These are phyloP conservation scores for Phycodurus eques DNA, from an alignment of 2,113 vertebrate species.

Conservation along the genomic window DNA sequence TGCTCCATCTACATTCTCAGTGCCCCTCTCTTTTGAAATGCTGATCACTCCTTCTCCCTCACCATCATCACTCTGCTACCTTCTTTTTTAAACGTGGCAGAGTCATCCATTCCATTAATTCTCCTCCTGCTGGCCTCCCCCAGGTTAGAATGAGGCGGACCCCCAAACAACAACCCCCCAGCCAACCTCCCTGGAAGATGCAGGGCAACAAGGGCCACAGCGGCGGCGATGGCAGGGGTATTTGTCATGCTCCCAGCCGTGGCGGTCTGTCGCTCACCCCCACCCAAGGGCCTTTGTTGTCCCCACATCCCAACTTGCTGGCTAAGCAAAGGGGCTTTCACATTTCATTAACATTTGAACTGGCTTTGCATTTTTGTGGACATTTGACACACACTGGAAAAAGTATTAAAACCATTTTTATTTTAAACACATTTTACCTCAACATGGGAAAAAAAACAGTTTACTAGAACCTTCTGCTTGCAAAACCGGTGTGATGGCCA, in stretches of 20 bases:
- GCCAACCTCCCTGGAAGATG: conserved; percentile 36
- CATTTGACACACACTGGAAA: conserved; percentile 31
- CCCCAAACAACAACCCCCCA: conserved; percentile 5
- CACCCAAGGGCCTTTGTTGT: conserved; percentile 77
- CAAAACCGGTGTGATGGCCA: not conserved
- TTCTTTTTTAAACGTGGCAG: conserved; percentile 63
- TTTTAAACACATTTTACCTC: conserved; percentile 10
- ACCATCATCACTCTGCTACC: conserved; percentile 49
- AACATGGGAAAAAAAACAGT: not conserved
- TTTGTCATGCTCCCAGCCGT: conserved; percentile 78
- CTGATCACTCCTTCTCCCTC: conserved; percentile 59
- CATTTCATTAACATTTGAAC: conserved; percentile 82
- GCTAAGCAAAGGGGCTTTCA: conserved; percentile 76
- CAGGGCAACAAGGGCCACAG: conserved; percentile 50
- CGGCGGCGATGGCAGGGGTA: conserved; percentile 54
- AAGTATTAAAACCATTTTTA: not conserved
- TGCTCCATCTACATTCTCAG: conserved; percentile 45
- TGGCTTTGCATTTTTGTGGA: conserved; percentile 60
- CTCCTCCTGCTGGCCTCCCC: conserved; percentile 48
- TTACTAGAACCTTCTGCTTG: not conserved
- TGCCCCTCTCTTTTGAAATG: conserved; percentile 67
- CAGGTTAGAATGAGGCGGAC: conserved; percentile 46
- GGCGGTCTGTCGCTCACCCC: conserved; percentile 73
- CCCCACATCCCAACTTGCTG: conserved; percentile 71
- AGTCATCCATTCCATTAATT: conserved; percentile 70